A percentile compares a stretch with the other conserved stretches of the same genome.
Conservation (phyloP, 2,113 vertebrate genomes). For the Naja naja region DNA sequence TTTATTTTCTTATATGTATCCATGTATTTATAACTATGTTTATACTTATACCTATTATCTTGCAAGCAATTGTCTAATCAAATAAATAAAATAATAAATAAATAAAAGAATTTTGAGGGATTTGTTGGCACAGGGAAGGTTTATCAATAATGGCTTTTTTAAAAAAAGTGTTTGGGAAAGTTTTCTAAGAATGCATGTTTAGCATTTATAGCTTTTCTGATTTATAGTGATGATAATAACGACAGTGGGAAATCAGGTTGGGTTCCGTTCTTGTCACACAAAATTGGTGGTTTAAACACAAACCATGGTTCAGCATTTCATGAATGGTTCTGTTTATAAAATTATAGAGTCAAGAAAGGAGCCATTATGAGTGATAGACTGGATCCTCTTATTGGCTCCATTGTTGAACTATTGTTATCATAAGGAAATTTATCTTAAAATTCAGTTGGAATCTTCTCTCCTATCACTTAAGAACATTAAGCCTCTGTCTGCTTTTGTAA, state of each 20-base stretch:
- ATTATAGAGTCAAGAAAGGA: not conserved
- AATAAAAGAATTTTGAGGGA: not conserved
- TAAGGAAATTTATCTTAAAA: not conserved
- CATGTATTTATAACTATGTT: too few species aligned
- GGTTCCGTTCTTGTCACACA: not conserved
- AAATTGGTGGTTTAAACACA: not conserved
- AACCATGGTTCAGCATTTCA: not conserved
- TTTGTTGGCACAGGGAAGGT: not conserved
- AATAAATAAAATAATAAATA: too few species aligned
- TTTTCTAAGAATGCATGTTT: not conserved
- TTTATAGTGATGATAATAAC: not conserved
- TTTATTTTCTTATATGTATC: too few species aligned
- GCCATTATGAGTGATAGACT: not conserved
- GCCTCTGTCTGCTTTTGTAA: not conserved
- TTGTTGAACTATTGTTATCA: not conserved
- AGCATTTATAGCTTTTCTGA: not conserved
- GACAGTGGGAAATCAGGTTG: not conserved
- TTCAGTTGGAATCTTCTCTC: not conserved
- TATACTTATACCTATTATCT: too few species aligned
- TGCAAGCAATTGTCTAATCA: too few species aligned
- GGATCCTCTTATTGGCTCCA: not conserved
- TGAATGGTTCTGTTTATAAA: not conserved
- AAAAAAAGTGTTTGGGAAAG: not conserved
- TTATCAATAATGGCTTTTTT: not conserved
- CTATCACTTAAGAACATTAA: not conserved